Conservation (phyloP, 2,797 vertebrate species). For the Taenioides sp. region DNA sequence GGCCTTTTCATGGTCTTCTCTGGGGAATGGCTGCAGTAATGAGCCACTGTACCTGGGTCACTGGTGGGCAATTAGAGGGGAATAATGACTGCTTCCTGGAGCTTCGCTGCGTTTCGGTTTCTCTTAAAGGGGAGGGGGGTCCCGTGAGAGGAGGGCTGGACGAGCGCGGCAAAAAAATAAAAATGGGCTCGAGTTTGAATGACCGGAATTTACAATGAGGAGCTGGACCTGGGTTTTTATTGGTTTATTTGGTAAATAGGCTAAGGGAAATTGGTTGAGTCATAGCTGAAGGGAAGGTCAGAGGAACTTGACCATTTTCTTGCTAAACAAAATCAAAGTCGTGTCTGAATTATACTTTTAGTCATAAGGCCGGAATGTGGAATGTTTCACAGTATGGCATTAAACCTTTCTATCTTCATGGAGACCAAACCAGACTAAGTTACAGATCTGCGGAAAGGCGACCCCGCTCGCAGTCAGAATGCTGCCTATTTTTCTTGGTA, state of each 20-base stretch:
- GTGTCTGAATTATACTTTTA: too few relatives aligned
- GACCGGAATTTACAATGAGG: not conserved
- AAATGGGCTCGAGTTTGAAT: not conserved
- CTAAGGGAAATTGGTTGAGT: not conserved
- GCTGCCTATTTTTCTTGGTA: too few relatives aligned
- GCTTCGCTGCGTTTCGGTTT: conserved; percentile 36
- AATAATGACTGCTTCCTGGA: conserved; percentile 80
- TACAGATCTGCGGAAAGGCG: too few relatives aligned
- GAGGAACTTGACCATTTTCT: too few relatives aligned
- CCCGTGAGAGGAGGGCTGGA: conserved; percentile 1
- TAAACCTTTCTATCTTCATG: too few relatives aligned
- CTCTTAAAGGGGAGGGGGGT: conserved; percentile 6
- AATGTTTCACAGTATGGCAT: too few relatives aligned
- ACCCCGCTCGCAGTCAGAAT: too few relatives aligned
- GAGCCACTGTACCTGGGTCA: conserved; percentile 77
- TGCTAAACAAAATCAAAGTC: too few relatives aligned
- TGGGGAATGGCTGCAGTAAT: conserved; percentile 73
- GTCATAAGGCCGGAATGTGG: too few relatives aligned
- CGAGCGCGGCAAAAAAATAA: not conserved
- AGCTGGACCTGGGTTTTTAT: not conserved
- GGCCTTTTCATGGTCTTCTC: conserved; percentile 76
- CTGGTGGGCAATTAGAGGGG: conserved; percentile 81
- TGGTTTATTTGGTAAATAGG: not conserved
- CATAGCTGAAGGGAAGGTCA: too few relatives aligned
- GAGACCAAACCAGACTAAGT: too few relatives aligned